A percentile compares a stretch with the other conserved stretches of the same genome.
Evolutionary conservation across 2,113 vertebrate genomes (phyloP).

Genomic region (Corvus hawaiiensis): DNA sequence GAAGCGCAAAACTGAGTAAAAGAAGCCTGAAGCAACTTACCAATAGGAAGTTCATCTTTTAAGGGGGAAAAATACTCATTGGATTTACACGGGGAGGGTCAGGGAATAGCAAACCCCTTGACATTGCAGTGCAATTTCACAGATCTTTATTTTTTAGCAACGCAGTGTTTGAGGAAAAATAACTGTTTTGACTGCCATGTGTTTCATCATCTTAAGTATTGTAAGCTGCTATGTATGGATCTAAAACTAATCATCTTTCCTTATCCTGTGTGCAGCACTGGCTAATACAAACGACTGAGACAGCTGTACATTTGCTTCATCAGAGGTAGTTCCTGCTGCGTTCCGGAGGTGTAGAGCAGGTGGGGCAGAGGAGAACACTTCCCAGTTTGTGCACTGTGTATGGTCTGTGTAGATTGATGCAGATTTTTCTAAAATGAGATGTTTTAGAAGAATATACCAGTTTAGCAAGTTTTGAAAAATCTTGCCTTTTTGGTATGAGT

Average conservation of each 20-base stretch:
- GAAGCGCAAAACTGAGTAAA: conserved; percentile 92
- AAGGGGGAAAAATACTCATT: conserved; percentile 64
- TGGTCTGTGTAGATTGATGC: conserved; percentile 77
- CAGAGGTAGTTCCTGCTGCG: conserved; percentile 72
- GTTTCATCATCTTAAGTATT: conserved; percentile 79
- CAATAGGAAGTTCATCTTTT: conserved; percentile 61
- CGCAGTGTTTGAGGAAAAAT: conserved; percentile 76
- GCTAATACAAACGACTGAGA: conserved; percentile 71
- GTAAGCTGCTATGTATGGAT: conserved; percentile 80
- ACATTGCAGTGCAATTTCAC: conserved; percentile 79
- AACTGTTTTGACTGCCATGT: conserved; percentile 75
- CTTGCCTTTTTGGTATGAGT: conserved; percentile 78
- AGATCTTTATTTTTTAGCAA: conserved; percentile 82
- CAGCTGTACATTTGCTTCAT: conserved; percentile 73
- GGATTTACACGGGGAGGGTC: conserved; percentile 70
- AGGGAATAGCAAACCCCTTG: conserved; percentile 75
- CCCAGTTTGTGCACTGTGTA: conserved; percentile 75
- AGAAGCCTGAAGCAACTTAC: conserved; percentile 30
- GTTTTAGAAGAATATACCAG: conserved; percentile 75
- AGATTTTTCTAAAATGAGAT: conserved; percentile 75
- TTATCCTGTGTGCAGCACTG: conserved; percentile 76
- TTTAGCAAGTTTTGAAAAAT: conserved; percentile 65
- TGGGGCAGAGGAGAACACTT: conserved; percentile 50
- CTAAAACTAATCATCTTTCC: conserved; percentile 74
- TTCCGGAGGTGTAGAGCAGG: conserved; percentile 52